Percentiles rank a stretch among this genome's conserved stretches.
Conservation (phyloP, 1,140 invertebrate genomes). For the Procambarus virginalis region DNA sequence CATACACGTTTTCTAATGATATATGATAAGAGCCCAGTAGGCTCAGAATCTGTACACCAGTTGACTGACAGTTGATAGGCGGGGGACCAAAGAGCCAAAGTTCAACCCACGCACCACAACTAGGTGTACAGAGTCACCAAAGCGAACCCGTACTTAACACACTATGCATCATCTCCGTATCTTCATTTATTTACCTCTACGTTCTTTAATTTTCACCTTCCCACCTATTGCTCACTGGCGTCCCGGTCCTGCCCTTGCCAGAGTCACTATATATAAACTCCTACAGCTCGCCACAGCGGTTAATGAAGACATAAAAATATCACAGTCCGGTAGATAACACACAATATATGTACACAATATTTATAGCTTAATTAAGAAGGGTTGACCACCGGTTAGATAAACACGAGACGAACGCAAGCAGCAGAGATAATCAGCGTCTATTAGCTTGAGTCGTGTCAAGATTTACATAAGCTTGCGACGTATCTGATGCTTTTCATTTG, state of each 20-base stretch:
- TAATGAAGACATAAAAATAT: conserved; percentile 33
- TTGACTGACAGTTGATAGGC: too few relatives aligned
- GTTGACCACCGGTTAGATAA: conserved; percentile 20
- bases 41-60: too few relatives aligned
- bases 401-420: conserved; percentile 3
- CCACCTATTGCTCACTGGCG: neutral
- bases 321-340: conserved; percentile 5
- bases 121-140: too few relatives aligned
- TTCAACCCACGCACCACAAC: too few relatives aligned
- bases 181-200: neutral
- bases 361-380: conserved; percentile 37
- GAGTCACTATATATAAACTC: neutral
- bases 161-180: too few relatives aligned
- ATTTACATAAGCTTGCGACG: conserved; percentile 30
- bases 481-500: conserved; percentile 28
- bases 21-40: too few relatives aligned
- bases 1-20: too few relatives aligned
- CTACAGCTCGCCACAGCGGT: neutral
- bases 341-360: conserved; percentile 8
- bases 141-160: too few relatives aligned
- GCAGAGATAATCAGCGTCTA: conserved; percentile 22
- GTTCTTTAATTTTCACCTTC: neutral
- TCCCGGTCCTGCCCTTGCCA: neutral
- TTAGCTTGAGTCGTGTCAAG: conserved; percentile 29
- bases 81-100: too few relatives aligned